Conservation (phyloP, 1,140 invertebrate species). For the Chrysoperla carnea region DNA sequence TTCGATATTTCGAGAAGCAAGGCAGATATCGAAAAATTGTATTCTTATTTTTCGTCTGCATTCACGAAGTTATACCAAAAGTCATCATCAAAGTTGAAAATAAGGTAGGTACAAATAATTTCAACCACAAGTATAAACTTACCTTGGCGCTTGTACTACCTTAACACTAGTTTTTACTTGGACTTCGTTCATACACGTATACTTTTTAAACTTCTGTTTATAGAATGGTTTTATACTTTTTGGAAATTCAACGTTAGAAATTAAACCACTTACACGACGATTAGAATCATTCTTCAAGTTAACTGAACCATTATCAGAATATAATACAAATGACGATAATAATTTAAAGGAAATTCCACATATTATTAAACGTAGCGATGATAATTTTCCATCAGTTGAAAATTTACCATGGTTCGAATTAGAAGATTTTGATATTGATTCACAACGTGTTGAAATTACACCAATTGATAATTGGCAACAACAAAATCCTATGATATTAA, state of each 20-base stretch:
- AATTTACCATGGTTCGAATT: constrained; percentile 5
- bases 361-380: constrained; percentile 30
- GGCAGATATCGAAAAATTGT: no score
- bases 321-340: constrained; percentile 8
- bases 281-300: constrained; percentile 16
- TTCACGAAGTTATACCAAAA: no score
- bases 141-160: no score
- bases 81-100: no score
- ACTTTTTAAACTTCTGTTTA: no score
- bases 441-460: constrained; percentile 9
- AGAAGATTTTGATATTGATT: constrained; percentile 3
- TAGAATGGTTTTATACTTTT: constrained; percentile 42
- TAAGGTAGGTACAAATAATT: no score
- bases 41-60: no score
- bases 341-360: constrained; percentile 24
- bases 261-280: constrained; percentile 31
- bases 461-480: constrained; percentile 11
- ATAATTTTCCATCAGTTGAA: constrained; percentile 1
- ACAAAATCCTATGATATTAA: constrained; percentile 11
- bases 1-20: no score
- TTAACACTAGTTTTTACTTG: no score
- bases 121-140: no score
- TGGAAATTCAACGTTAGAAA: constrained; percentile 42
- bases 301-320: constrained; percentile 12
- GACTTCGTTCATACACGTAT: no score